These are phyloP conservation scores for Steromphala cineraria DNA, from an alignment of 2,888 invertebrate genomes.

Conservation along the genomic window DNA sequence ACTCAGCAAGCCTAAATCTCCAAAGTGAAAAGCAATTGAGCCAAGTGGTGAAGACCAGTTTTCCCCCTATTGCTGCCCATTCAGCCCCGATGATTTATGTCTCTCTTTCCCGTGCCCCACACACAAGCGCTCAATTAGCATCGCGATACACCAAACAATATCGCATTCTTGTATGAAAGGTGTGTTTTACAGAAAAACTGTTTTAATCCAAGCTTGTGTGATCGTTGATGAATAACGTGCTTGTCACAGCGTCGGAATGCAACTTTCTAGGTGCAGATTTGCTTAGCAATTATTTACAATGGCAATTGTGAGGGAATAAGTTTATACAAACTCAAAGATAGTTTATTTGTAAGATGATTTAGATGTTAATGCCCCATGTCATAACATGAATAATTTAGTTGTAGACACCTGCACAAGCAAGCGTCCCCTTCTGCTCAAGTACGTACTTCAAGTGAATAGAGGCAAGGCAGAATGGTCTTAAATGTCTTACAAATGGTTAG, in stretches of 20 bases:
- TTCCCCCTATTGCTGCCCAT: neutral
- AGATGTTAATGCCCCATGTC: neutral
- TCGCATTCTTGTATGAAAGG: slow-evolving; percentile 1
- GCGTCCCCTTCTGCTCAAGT: too few species aligned
- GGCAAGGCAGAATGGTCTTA: too few species aligned
- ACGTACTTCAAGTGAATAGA: too few species aligned
- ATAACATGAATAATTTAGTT: neutral
- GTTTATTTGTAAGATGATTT: neutral
- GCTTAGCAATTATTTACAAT: neutral
- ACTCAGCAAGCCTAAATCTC: slow-evolving; percentile 3
- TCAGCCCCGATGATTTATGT: neutral
- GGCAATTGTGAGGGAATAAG: neutral
- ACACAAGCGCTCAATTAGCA: neutral
- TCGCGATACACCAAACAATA: neutral
- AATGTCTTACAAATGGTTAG: too few species aligned
- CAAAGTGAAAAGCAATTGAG: slow-evolving; percentile 6
- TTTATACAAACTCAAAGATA: neutral
- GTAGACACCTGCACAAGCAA: neutral
- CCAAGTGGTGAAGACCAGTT: neutral
- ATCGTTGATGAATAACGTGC: neutral
- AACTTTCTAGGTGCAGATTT: neutral
- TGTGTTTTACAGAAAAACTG: slow-evolving; percentile 10
- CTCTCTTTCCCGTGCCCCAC: neutral
- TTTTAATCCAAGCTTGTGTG: neutral
- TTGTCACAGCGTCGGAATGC: neutral